Base-by-base conservation (phyloP, 2,888 invertebrate species). In the Pheosia gnoma region DNA sequence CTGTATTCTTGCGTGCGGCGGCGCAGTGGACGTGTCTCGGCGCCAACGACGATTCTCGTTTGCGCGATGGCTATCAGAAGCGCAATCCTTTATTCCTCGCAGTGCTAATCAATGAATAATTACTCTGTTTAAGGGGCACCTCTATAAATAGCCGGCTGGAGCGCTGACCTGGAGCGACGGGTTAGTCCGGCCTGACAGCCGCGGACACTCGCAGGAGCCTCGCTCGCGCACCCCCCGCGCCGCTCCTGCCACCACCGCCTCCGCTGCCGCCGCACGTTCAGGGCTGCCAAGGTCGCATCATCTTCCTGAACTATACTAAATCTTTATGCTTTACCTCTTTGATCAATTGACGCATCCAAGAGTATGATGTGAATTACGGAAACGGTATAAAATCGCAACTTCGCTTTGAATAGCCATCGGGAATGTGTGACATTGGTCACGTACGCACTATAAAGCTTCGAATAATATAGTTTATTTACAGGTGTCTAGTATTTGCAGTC, bases 91-190 rank as follows among this genome's bases (percentile, higher is more conserved):
- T 92, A 93, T 92, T 93, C 92, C 92, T 90, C 87, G 91, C 91
- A 90, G 91, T 91, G 91, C 93, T 93, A 93, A 93, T 93, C 93
- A 93, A 93, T 93, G 93, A 93, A 93, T 93, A 93, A 93, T 93
- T 93, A 93, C 92, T 93, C 93, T 93, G 93, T 93, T 93, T 93
- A 93, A 93, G 93, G 93, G 91, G 90, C 90, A 92, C 89, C 88
- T 93, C 93, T 93, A 93, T 93, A 93, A 93, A 93, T 93, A 93
- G 92, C 90, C 84, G 85, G 90, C 90, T 93, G 92, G 93, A 93
- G 91, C 93, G 93, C 91, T 93, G 93, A 93, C 93, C 93, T 90
- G 93, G 91, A 91, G 91, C 92, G 93, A 92, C 93, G 91, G 89
- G 93, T 91, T 91, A 90, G 91, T 91, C 91, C 91, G 91, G 91